Percentiles rank a stretch among this genome's conserved stretches.
These are phyloP conservation scores for Colletes collaris DNA, from an alignment of 2,888 invertebrate species.

Conservation along the genomic window DNA sequence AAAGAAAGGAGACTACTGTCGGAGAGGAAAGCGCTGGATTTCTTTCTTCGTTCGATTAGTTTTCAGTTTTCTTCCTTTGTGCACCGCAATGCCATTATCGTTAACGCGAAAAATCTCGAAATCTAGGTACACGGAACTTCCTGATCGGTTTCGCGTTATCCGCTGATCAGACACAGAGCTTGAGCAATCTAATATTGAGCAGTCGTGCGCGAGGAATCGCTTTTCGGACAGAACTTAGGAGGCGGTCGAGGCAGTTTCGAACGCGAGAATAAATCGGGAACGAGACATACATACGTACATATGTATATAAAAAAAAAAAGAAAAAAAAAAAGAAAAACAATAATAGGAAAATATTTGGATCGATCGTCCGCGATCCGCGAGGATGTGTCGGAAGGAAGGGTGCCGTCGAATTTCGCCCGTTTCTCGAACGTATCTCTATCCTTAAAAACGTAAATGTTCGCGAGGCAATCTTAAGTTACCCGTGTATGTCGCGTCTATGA, in stretches of 20 bases:
- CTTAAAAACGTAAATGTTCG: constrained; percentile 30
- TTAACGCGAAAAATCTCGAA: constrained; percentile 1
- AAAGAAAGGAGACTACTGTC: constrained; percentile 5
- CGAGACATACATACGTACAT: not conserved
- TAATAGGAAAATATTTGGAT: not conserved
- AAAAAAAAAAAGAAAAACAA: not conserved
- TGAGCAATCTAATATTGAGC: constrained; percentile 69
- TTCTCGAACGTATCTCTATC: constrained; percentile 4
- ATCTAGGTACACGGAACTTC: not conserved
- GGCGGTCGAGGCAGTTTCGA: constrained; percentile 9
- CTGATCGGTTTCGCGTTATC: constrained; percentile 21
- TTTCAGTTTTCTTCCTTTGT: constrained; percentile 2
- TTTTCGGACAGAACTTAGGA: constrained; percentile 17
- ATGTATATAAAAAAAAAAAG: too few species aligned
- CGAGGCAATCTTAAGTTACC: constrained; percentile 39
- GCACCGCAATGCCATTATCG: constrained; percentile 8
- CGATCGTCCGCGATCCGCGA: not conserved
- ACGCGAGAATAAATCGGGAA: not conserved
- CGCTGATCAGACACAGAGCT: constrained; percentile 43
- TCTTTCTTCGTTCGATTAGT: not conserved
- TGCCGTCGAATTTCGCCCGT: constrained; percentile 10
- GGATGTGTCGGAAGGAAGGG: not conserved
- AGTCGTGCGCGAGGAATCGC: constrained; percentile 45
- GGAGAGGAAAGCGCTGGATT: not conserved
- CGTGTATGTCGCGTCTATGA: constrained; percentile 25